These are phyloP conservation scores for Zeuzera pyrina DNA, from an alignment of 2,888 invertebrate genomes.

Conservation along the genomic window DNA sequence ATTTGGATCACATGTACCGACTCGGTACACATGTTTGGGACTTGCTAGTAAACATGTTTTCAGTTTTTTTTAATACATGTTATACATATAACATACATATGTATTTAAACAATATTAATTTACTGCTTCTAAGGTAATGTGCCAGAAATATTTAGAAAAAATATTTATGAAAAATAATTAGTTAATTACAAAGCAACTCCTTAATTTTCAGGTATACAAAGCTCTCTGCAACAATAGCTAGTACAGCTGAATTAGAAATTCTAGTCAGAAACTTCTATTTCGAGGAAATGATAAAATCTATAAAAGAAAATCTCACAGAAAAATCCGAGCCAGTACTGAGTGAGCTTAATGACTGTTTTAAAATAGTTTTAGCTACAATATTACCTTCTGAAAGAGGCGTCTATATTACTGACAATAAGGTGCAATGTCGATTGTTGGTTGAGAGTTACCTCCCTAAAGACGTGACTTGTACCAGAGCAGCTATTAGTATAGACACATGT, in stretches of 20 bases:
- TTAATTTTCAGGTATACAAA: constrained; percentile 76
- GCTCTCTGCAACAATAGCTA: constrained; percentile 85
- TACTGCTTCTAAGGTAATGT: not conserved
- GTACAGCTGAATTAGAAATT: constrained; percentile 82
- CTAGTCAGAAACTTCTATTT: constrained; percentile 84
- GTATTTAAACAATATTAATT: not conserved
- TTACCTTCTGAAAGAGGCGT: constrained; percentile 69
- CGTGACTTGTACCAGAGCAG: constrained; percentile 75
- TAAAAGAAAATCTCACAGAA: constrained; percentile 61
- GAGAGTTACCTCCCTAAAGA: constrained; percentile 75
- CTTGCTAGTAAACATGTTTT: too few relatives aligned
- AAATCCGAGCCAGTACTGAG: constrained; percentile 61
- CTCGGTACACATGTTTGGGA: too few relatives aligned
- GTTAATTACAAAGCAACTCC: too few relatives aligned
- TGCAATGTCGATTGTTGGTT: constrained; percentile 48
- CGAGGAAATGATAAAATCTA: constrained; percentile 84
- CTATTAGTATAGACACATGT: constrained; percentile 75
- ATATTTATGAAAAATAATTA: too few relatives aligned
- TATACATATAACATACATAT: too few relatives aligned
- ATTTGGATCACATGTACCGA: too few relatives aligned
- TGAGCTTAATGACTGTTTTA: constrained; percentile 72
- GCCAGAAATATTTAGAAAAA: too few relatives aligned
- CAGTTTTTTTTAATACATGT: too few relatives aligned
- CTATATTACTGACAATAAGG: constrained; percentile 58
- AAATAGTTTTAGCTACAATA: constrained; percentile 66